A percentile compares a stretch with the other conserved stretches of the same genome.
Conservation (phyloP, 2,113 vertebrate genomes). For the Hucho hucho region DNA sequence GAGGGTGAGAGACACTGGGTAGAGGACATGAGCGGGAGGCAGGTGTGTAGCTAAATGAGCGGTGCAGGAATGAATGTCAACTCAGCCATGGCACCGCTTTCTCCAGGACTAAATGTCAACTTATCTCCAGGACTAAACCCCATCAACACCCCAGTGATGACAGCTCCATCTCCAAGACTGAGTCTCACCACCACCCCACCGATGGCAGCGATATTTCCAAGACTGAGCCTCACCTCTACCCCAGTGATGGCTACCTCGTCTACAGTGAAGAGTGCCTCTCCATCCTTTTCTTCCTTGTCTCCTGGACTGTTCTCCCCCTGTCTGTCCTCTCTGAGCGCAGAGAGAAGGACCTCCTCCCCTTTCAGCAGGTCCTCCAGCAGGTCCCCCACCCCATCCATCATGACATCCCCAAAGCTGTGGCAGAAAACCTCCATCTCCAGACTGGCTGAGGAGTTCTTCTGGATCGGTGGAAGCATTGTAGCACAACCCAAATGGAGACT, state of each 20-base stretch:
- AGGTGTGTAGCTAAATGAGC: slow-evolving; percentile 46
- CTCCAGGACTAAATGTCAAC: slow-evolving; percentile 33
- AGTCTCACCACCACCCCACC: neutral
- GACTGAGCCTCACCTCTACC: slow-evolving; percentile 29
- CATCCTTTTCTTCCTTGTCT: slow-evolving; percentile 57
- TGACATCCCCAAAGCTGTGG: slow-evolving; percentile 72
- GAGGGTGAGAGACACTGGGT: too few species aligned
- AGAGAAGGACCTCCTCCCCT: slow-evolving; percentile 18
- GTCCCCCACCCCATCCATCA: slow-evolving; percentile 50
- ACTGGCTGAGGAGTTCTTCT: slow-evolving; percentile 86
- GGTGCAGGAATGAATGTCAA: slow-evolving; percentile 60
- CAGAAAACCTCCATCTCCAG: slow-evolving; percentile 78
- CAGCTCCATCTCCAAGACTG: slow-evolving; percentile 15
- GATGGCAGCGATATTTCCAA: neutral
- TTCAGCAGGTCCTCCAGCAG: slow-evolving; percentile 32
- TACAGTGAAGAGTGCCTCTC: slow-evolving; percentile 14
- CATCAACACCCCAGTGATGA: neutral
- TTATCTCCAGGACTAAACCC: too few species aligned
- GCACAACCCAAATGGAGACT: slow-evolving; percentile 81
- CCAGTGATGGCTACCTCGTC: neutral
- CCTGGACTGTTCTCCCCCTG: slow-evolving; percentile 49
- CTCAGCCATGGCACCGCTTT: slow-evolving; percentile 59
- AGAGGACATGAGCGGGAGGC: slow-evolving; percentile 25
- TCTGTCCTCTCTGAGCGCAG: slow-evolving; percentile 4
- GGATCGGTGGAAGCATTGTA: slow-evolving; percentile 86